These are phyloP conservation scores for Alviniconcha strummeri DNA, from an alignment of 2,888 invertebrate genomes.

Conservation along the genomic window DNA sequence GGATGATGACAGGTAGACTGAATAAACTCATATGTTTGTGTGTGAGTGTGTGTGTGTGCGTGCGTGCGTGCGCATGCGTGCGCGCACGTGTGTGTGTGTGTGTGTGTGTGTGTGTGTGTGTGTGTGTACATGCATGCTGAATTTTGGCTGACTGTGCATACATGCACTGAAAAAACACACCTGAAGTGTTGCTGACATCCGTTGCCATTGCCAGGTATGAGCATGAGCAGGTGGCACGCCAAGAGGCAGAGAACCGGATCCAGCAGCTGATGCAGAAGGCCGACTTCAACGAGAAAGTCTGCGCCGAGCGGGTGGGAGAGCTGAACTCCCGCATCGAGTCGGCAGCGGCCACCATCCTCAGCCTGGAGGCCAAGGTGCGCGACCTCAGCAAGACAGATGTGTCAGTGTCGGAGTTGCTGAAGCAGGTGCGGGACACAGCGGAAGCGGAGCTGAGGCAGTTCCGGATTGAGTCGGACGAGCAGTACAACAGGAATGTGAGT, in stretches of 20 bases:
- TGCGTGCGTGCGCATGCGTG: too few relatives aligned
- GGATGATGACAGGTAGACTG: too few relatives aligned
- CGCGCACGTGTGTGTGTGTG: background rate
- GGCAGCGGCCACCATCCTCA: conserved; percentile 56
- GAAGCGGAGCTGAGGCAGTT: conserved; percentile 58
- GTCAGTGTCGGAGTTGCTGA: conserved; percentile 54
- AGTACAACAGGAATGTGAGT: conserved; percentile 63
- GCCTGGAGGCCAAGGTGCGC: conserved; percentile 56
- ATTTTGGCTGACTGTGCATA: too few relatives aligned
- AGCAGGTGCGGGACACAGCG: conserved; percentile 60
- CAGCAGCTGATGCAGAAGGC: conserved; percentile 59
- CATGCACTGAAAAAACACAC: too few relatives aligned
- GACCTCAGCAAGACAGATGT: conserved; percentile 55
- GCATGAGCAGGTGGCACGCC: conserved; percentile 56
- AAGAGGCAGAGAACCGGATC: conserved; percentile 60
- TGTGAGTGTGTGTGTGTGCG: too few relatives aligned
- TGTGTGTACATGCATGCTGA: background rate
- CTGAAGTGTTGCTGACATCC: too few relatives aligned
- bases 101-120: background rate
- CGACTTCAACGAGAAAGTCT: conserved; percentile 61
- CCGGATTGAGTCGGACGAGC: conserved; percentile 60
- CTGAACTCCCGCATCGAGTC: conserved; percentile 54
- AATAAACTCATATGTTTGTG: too few relatives aligned
- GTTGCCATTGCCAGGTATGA: conserved; percentile 53
- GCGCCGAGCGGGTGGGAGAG: conserved; percentile 52